Conservation (phyloP, 2,797 vertebrate genomes). For the Argya squamiceps region DNA sequence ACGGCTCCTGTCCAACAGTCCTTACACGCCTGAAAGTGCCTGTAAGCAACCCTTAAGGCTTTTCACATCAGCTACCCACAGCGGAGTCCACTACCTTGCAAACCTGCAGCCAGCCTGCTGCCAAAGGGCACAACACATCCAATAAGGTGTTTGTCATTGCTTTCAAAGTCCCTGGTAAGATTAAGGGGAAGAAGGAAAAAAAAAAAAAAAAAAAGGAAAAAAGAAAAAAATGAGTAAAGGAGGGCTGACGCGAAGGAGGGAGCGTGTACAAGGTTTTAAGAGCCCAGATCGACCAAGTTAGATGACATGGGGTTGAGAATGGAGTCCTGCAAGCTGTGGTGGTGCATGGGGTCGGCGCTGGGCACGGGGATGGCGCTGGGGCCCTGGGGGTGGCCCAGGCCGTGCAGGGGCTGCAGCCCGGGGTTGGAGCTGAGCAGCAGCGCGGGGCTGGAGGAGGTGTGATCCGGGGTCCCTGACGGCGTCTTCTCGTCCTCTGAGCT, state of each 20-base stretch:
- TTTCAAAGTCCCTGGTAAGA: constrained; percentile 73
- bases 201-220: too few relatives aligned
- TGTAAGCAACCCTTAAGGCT: constrained; percentile 79
- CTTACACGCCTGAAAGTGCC: constrained; percentile 15
- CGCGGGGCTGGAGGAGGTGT: constrained; percentile 91
- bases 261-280: constrained; percentile 76
- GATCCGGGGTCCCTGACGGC: constrained; percentile 93
- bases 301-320: constrained; percentile 99
- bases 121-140: constrained; percentile 57
- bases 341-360: constrained; percentile 89
- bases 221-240: background rate
- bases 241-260: background rate
- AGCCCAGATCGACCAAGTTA: constrained; percentile 96
- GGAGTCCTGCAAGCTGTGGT: constrained; percentile 95
- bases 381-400: constrained; percentile 93
- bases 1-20: background rate
- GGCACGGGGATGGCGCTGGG: constrained; percentile 95
- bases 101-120: constrained; percentile 40
- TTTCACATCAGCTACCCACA: constrained; percentile 76
- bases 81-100: constrained; percentile 73
- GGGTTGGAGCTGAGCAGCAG: constrained; percentile 88
- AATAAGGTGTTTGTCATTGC: constrained; percentile 60
- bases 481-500: constrained; percentile 99
- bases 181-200: background rate
- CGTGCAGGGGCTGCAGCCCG: constrained; percentile 89